Percentiles rank a stretch among this genome's conserved stretches.
These are phyloP conservation scores for Ailurus styani DNA, from an alignment of 2,113 vertebrate genomes.

Conservation along the genomic window DNA sequence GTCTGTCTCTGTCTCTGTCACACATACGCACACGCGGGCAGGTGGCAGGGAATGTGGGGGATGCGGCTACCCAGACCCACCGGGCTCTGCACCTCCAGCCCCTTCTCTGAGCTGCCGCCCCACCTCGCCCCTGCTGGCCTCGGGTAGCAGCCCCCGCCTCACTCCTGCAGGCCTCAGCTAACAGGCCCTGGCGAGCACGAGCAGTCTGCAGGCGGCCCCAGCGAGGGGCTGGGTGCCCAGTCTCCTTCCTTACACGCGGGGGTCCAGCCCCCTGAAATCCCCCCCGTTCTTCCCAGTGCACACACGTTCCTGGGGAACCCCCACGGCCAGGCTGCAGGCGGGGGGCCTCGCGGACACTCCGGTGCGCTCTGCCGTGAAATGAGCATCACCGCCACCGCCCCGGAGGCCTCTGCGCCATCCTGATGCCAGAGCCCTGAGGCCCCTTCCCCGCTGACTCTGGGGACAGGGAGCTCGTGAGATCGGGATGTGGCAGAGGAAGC, in stretches of 20 bases:
- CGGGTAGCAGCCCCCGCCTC: not conserved
- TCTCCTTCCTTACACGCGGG: not conserved
- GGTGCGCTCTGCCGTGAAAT: not conserved
- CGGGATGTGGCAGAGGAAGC: not conserved
- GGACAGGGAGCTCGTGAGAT: not conserved
- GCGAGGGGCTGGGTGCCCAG: not conserved
- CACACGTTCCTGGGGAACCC: not conserved
- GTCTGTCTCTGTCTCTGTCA: not conserved
- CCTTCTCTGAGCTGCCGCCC: not conserved
- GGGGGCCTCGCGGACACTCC: accelerated
- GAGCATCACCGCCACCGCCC: accelerated
- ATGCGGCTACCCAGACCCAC: not conserved
- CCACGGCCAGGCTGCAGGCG: accelerated
- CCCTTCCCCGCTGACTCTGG: too few species aligned
- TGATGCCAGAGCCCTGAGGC: accelerated
- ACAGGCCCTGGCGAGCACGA: accelerated
- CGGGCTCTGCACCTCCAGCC: accelerated
- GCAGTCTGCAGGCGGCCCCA: accelerated
- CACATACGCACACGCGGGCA: accelerated
- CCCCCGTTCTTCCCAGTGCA: accelerated
- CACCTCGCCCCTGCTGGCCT: not conserved
- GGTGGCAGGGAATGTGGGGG: accelerated
- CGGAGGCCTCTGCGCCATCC: accelerated
- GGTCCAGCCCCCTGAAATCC: not conserved
- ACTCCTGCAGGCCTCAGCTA: too few species aligned